phyloP scores from a whole-genome alignment of 1,140 invertebrate genomes.

The Philopotamus ludificatus region DNA sequence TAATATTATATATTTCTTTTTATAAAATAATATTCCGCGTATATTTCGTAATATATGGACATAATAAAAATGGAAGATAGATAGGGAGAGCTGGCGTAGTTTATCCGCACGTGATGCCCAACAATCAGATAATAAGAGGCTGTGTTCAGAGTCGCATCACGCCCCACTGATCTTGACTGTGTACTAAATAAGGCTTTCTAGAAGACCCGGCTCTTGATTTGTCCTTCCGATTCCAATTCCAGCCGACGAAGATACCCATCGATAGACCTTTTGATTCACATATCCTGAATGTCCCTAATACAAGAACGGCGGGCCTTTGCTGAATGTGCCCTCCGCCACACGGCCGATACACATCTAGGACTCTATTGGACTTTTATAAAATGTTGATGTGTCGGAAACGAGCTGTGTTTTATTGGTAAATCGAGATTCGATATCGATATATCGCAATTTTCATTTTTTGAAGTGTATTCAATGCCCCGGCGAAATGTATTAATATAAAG shows the following conservation, averaged over 20 bases:
- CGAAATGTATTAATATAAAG: too few species aligned
- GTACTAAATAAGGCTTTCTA: slow-evolving; percentile 18
- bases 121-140: slow-evolving; percentile 13
- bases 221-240: slow-evolving; percentile 16
- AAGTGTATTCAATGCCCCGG: too few species aligned
- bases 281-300: slow-evolving; percentile 1
- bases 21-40: too few species aligned
- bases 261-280: not conserved
- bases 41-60: too few species aligned
- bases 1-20: not conserved
- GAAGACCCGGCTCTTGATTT: slow-evolving; percentile 7
- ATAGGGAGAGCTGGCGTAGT: not conserved
- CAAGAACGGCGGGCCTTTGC: too few species aligned
- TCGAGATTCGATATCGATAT: too few species aligned
- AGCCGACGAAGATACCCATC: slow-evolving; percentile 13
- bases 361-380: too few species aligned
- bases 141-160: slow-evolving; percentile 12
- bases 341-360: too few species aligned
- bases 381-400: too few species aligned
- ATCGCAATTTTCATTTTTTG: too few species aligned
- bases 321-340: too few species aligned
- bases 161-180: not conserved
- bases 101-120: slow-evolving; percentile 6
- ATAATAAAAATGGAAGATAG: not conserved
- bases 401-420: too few species aligned